Base-by-base conservation (phyloP, 2,797 vertebrate genomes). In the Catamblyrhynchus diadema region DNA sequence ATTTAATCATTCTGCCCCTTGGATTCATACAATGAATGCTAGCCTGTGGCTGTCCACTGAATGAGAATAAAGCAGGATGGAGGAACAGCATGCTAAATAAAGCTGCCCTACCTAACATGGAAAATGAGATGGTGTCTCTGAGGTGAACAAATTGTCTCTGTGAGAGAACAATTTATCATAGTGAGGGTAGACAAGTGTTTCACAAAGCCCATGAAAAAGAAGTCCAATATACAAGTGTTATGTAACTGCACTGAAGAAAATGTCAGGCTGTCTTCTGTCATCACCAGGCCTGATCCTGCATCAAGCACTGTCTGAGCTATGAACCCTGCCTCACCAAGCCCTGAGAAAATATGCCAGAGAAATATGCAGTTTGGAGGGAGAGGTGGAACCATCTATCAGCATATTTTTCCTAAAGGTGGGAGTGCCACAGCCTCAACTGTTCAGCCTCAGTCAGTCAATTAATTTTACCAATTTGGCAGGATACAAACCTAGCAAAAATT, bases 401-500 rank as follows among this genome's bases (percentile, higher is more conserved):
- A 77, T 32, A 17, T 22, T 77, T 88, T 62, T 93, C 53, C 50
- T 61, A 22, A 67, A 77, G 50, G 19, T 66, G 37, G 85, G 82
- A 94, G 82, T 65, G 65, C n/a, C 42, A 78, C 28, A 81, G 45
- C 22, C 18, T 81, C 24, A 44, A 51, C 30, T 54, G 12, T 37
- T 89, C 44, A 57, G 20, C 23, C 20, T 82, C 44, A 56, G 59
- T 45, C 81, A 72, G 71, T 85, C 79, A 53, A 57, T 95, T 74
- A 64, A 73, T 86, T 83, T 89, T 72, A 65, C 65, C 86, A 78
- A 86, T 91, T 96, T 85, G 62, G 20, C 72, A 83, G 72, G 47
- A 95, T 91, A 94, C 41, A 92, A 94, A 78, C 18, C 8, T 32
- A 65, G 48, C 20, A 74, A 89, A 89, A 90, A 44, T 23, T 18